These are phyloP conservation scores for Periparus ater DNA, from an alignment of 2,797 vertebrate species.

Conservation along the genomic window DNA sequence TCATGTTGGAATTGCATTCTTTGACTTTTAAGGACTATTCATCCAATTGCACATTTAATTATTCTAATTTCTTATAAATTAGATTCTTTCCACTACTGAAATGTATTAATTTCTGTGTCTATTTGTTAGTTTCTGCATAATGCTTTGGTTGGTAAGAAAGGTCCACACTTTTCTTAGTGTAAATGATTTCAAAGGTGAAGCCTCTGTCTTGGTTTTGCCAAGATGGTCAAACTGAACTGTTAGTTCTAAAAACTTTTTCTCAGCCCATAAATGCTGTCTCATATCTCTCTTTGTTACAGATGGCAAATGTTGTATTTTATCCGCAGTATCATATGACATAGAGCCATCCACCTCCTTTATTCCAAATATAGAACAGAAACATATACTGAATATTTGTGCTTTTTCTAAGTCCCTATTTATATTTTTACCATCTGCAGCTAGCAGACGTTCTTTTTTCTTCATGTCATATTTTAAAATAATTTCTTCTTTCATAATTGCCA, in stretches of 20 bases:
- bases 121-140: background rate
- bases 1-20: background rate
- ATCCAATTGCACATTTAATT: background rate
- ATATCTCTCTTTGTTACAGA: background rate
- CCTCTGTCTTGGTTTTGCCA: background rate
- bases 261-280: background rate
- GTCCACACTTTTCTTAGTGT: background rate
- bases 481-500: background rate
- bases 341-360: background rate
- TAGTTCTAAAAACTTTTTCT: background rate
- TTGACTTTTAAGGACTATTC: background rate
- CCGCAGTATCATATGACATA: background rate
- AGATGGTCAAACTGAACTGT: background rate
- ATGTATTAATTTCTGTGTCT: background rate
- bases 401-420: constrained; percentile 1
- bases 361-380: constrained; percentile 17
- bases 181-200: background rate
- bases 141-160: background rate
- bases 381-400: background rate
- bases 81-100: background rate
- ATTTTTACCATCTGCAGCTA: constrained; percentile 26
- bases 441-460: background rate
- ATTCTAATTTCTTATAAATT: background rate
- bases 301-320: constrained; percentile 5
- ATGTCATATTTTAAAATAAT: background rate